A percentile compares a stretch with the other conserved stretches of the same genome.
phyloP scores from a whole-genome alignment of 2,797 vertebrate genomes.

The Oreochromis mossambicus region DNA sequence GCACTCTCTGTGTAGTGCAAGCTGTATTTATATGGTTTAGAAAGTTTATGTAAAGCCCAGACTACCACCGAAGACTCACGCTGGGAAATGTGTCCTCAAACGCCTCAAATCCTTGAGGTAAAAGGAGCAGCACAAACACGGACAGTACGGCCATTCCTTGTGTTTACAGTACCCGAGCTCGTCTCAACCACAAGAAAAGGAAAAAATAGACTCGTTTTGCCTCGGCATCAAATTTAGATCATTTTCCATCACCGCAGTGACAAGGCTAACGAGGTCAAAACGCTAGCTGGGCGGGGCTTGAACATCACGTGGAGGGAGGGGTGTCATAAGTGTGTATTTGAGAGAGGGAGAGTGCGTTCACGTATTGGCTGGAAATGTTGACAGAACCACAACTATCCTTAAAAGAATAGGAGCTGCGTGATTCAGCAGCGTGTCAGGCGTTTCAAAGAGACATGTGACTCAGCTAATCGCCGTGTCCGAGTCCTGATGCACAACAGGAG shows the following conservation, averaged over 20 bases:
- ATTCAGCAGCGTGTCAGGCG: conserved; percentile 26
- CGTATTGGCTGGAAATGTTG: neutral
- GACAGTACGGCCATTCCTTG: neutral
- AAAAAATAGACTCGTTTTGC: neutral
- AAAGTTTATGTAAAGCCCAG: neutral
- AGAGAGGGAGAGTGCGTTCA: neutral
- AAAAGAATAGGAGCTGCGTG: neutral
- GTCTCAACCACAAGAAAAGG: neutral
- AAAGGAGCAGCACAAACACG: neutral
- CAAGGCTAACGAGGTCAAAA: conserved; percentile 21
- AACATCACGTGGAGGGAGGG: neutral
- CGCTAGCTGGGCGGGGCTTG: neutral
- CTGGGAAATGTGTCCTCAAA: neutral
- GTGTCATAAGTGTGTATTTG: neutral
- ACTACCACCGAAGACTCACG: neutral
- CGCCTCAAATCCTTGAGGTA: neutral
- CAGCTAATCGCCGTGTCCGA: neutral
- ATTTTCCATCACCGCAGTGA: conserved; percentile 18
- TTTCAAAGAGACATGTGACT: conserved; percentile 31
- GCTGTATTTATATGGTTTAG: neutral
- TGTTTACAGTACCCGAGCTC: neutral
- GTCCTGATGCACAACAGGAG: neutral
- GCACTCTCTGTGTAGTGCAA: neutral
- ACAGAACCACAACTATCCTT: neutral
- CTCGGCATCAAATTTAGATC: conserved; percentile 29